These are phyloP conservation scores for Calycopis cecrops DNA, from an alignment of 1,140 invertebrate genomes.

Conservation along the genomic window DNA sequence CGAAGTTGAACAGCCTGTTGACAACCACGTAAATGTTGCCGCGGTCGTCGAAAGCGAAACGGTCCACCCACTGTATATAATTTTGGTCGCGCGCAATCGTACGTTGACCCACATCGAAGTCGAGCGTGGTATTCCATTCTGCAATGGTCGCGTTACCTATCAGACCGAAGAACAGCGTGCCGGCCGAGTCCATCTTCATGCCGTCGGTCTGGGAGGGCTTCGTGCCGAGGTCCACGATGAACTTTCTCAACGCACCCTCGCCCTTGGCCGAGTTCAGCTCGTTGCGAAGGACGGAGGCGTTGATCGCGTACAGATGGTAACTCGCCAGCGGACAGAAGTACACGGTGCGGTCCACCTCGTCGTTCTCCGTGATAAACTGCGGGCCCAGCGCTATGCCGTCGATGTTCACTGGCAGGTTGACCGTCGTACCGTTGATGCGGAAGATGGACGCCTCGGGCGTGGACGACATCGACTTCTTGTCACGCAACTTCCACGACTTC, in stretches of 20 bases:
- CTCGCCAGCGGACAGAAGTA: slow-evolving; percentile 81
- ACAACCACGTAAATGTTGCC: slow-evolving; percentile 80
- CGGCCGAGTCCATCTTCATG: slow-evolving; percentile 81
- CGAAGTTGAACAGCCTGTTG: slow-evolving; percentile 80
- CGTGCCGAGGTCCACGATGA: slow-evolving; percentile 76
- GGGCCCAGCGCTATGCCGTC: slow-evolving; percentile 83
- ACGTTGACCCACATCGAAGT: slow-evolving; percentile 73
- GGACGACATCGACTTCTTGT: slow-evolving; percentile 77
- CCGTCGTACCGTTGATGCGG: slow-evolving; percentile 74
- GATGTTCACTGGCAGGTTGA: slow-evolving; percentile 75
- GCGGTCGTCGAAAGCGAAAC: slow-evolving; percentile 80
- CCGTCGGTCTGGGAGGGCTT: slow-evolving; percentile 81
- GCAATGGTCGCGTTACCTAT: slow-evolving; percentile 79
- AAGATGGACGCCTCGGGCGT: slow-evolving; percentile 75
- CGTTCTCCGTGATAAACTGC: slow-evolving; percentile 45
- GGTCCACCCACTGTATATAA: slow-evolving; percentile 82
- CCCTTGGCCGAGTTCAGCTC: slow-evolving; percentile 51
- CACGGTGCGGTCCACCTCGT: slow-evolving; percentile 69
- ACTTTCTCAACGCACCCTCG: slow-evolving; percentile 41
- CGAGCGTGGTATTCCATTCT: slow-evolving; percentile 76
- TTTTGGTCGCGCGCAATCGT: slow-evolving; percentile 79
- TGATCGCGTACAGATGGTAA: slow-evolving; percentile 78
- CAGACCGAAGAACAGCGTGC: slow-evolving; percentile 80
- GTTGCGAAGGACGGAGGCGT: slow-evolving; percentile 75
- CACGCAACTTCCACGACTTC: slow-evolving; percentile 81